Evolutionary conservation across 2,797 vertebrate species (phyloP), one percentile per base, ranked within the genome.

Genomic region (Lacerta viridis): DNA sequence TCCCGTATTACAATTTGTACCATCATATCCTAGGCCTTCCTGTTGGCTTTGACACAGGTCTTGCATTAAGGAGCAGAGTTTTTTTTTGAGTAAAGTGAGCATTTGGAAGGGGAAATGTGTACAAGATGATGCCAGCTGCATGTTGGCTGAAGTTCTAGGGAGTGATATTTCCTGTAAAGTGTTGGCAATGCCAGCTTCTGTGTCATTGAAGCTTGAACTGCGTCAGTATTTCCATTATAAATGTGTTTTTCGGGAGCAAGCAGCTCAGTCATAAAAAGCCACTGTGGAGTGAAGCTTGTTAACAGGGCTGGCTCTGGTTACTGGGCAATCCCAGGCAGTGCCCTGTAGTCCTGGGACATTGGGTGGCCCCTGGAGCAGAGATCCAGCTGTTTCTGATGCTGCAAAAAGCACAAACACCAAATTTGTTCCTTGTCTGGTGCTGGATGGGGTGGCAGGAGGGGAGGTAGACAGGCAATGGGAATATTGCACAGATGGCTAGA

Each of bases 151-250:
- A 41, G 23, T 88, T 59, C 13, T 64, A 84, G n/a, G 5, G 33
- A 82, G 20, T 80, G 68, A 68, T 36, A 76, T 90, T 92, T 88
- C 27, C 79, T 75, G 55, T 75, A 64, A 80, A 41, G 6, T 79
- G 8, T 50, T 87, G 33, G 50, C 4, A 39, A 8, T 86, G 80
- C 55, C 84, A 83, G 55, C 17, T 69, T 88, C 36, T 80, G 23
- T 85, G 75, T 82, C 75, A 39, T 10, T 89, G 84, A 83, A 86
- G 83, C 66, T 78, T 85, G 75, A 79, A 27, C 36, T 61, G n/a
- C 61, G 71, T 83, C 61, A 23, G 59, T 71, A 74, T 86, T 90
- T 85, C 85, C 82, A 71, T 85, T 87, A 81, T 89, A 81, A 64
- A 87, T 61, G 68, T 81, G 66, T 88, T 84, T 86, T 84, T 75